phyloP scores from a whole-genome alignment of 2,888 invertebrate genomes.

The Myathropa florea region DNA sequence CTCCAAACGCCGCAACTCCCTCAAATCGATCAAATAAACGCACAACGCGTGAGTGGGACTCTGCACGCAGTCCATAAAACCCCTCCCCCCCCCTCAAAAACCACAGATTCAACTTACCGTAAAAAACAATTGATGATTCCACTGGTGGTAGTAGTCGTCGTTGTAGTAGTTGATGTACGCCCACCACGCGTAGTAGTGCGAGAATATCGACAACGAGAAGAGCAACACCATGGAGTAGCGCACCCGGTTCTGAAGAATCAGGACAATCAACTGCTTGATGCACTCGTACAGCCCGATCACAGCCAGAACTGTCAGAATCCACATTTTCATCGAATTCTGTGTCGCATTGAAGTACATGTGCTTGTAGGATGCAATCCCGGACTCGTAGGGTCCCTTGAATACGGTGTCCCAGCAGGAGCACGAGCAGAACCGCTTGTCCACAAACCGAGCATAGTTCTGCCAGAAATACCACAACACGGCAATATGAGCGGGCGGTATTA shows the following conservation, averaged over 20 bases:
- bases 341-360: conserved; percentile 88
- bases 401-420: conserved; percentile 90
- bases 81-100: not conserved
- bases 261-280: conserved; percentile 82
- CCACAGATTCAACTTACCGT: conserved; percentile 78
- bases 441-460: conserved; percentile 85
- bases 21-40: conserved; percentile 43
- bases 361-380: conserved; percentile 86
- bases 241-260: conserved; percentile 82
- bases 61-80: not conserved
- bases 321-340: conserved; percentile 85
- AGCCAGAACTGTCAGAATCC: conserved; percentile 83
- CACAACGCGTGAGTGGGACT: not conserved
- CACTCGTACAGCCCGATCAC: conserved; percentile 84
- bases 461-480: conserved; percentile 85
- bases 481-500: conserved; percentile 85
- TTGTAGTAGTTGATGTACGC: conserved; percentile 87
- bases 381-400: conserved; percentile 87
- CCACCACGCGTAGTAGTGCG: conserved; percentile 88
- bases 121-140: conserved; percentile 86
- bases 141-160: conserved; percentile 86
- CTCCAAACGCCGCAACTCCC: not conserved
- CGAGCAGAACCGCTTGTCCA: conserved; percentile 85
- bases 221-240: conserved; percentile 84
- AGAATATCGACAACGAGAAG: conserved; percentile 84